Conservation (phyloP, 2,888 invertebrate genomes). For the Crossocerus cetratus region DNA sequence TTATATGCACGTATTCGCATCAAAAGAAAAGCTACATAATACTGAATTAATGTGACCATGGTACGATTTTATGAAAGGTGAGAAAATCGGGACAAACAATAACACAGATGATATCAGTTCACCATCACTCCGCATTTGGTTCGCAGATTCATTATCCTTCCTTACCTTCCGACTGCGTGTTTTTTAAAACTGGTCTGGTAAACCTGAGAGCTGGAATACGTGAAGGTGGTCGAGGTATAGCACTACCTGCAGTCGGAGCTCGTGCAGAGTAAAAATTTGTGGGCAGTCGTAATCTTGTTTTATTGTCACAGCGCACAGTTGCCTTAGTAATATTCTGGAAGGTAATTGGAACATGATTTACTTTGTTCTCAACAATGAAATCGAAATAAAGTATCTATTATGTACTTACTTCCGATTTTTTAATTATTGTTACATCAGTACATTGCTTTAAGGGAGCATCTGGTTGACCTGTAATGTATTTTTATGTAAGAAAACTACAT, state of each 20-base stretch:
- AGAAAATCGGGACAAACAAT: too few species aligned
- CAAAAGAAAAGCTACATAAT: slow-evolving; percentile 51
- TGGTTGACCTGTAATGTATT: slow-evolving; percentile 32
- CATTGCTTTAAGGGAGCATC: slow-evolving; percentile 25
- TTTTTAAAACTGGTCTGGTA: slow-evolving; percentile 41
- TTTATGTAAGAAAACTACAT: not conserved
- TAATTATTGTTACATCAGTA: slow-evolving; percentile 14
- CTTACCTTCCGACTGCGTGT: slow-evolving; percentile 44
- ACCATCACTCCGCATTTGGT: slow-evolving; percentile 25
- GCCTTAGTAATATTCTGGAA: slow-evolving; percentile 45
- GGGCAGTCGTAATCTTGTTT: slow-evolving; percentile 67
- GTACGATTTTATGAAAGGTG: too few species aligned
- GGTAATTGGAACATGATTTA: not conserved
- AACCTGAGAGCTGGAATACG: slow-evolving; percentile 68
- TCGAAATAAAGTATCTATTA: not conserved
- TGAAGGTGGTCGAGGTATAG: slow-evolving; percentile 74
- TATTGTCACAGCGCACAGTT: slow-evolving; percentile 47
- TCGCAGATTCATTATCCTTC: slow-evolving; percentile 23
- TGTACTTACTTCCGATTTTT: slow-evolving; percentile 39
- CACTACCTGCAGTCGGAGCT: slow-evolving; percentile 60
- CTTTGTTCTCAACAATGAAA: not conserved
- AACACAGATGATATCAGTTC: not conserved
- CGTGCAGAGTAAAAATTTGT: slow-evolving; percentile 62
- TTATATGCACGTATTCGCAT: slow-evolving; percentile 8
- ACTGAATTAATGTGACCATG: slow-evolving; percentile 37